These are phyloP conservation scores for Capitulum mitella DNA, from an alignment of 2,888 invertebrate genomes.

Conservation along the genomic window DNA sequence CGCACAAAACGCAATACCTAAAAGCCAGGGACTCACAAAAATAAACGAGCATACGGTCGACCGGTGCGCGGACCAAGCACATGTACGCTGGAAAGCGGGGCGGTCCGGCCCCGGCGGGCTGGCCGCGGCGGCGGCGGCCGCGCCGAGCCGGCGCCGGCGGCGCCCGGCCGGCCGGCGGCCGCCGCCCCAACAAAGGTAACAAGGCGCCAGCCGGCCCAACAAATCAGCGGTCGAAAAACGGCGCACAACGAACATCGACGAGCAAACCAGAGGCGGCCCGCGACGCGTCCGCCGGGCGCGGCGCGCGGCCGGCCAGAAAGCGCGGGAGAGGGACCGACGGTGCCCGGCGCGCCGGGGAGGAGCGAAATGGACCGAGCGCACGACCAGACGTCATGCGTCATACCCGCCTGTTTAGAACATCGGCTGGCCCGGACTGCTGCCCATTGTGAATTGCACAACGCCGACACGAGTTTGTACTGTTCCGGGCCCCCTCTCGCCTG, in stretches of 20 bases:
- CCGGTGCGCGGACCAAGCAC: neutral
- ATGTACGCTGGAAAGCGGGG: neutral
- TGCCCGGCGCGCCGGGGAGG: too few species aligned
- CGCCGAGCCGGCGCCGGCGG: neutral
- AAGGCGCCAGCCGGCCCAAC: neutral
- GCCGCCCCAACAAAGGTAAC: neutral
- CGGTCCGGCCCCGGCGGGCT: neutral
- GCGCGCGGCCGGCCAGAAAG: too few species aligned
- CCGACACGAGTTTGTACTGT: constrained; percentile 1
- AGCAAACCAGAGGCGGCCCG: neutral
- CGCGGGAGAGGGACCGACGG: too few species aligned
- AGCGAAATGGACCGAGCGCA: too few species aligned
- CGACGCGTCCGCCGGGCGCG: neutral
- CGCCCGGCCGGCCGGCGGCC: neutral
- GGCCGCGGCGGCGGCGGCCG: neutral
- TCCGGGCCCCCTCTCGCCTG: neutral
- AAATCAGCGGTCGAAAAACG: neutral
- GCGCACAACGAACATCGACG: constrained; percentile 12
- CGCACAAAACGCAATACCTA: neutral
- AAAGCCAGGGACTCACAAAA: constrained; percentile 4
- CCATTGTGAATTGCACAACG: constrained; percentile 2
- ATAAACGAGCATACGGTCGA: neutral
- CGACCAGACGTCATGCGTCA: neutral
- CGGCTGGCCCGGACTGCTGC: neutral
- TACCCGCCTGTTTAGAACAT: neutral